phyloP scores from a whole-genome alignment of 2,797 vertebrate genomes.

The Sparidentex hasta region DNA sequence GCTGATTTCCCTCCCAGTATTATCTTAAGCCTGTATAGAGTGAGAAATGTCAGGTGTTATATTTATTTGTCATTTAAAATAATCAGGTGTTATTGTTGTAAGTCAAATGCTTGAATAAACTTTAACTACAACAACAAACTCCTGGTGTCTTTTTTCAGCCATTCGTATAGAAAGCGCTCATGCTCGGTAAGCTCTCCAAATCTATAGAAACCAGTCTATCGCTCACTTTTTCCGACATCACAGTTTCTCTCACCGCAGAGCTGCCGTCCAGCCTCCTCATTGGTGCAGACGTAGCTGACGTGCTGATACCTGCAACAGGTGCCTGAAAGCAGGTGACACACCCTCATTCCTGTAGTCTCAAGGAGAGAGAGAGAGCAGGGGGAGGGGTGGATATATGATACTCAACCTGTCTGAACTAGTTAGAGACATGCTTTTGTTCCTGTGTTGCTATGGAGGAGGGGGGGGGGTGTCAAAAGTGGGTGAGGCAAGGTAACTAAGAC shows the following conservation, averaged over 20 bases:
- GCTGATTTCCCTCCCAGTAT: neutral
- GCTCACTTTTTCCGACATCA: neutral
- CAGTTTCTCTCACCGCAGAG: neutral
- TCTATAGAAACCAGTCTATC: slow-evolving; percentile 20
- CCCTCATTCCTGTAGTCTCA: slow-evolving; percentile 70
- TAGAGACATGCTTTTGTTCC: slow-evolving; percentile 65
- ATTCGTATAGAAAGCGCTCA: neutral
- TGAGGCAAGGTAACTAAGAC: slow-evolving; percentile 18
- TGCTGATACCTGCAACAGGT: slow-evolving; percentile 62
- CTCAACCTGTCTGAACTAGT: slow-evolving; percentile 71
- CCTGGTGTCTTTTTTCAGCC: neutral
- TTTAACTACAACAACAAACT: neutral
- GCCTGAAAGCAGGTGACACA: slow-evolving; percentile 35
- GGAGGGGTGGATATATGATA: slow-evolving; percentile 54
- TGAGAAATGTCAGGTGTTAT: slow-evolving; percentile 18
- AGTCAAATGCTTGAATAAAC: slow-evolving; percentile 59
- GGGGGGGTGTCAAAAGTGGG: slow-evolving; percentile 5
- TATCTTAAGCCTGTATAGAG: slow-evolving; percentile 5
- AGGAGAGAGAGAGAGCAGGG: neutral
- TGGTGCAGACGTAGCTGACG: slow-evolving; percentile 33
- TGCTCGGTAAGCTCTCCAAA: neutral
- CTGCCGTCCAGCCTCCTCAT: slow-evolving; percentile 1
- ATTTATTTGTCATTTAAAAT: slow-evolving; percentile 69
- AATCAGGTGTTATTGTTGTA: slow-evolving; percentile 44
- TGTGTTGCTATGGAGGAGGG: slow-evolving; percentile 48